Base-by-base conservation (phyloP, 2,113 vertebrate genomes). In the Coryphaenoides rupestris region DNA sequence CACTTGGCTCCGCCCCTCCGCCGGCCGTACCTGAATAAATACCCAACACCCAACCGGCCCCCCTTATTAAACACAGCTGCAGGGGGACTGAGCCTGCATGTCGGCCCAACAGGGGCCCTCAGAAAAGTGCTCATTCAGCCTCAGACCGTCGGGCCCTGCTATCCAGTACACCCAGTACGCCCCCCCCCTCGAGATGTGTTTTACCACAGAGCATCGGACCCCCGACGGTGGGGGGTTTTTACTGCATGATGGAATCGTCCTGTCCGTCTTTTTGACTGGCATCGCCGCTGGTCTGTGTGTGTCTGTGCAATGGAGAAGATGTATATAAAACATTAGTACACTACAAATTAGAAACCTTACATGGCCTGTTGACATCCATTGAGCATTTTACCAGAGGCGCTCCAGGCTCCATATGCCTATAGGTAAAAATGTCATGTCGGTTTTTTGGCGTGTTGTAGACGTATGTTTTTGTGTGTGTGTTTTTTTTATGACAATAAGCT, bases 21-120 rank as follows among this genome's bases (percentile, higher is more conserved):
- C 79, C 78, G 77, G 85, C 84, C 82, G 75, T 88, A 89, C 86
- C 87, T 90, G 86, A 85, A 87, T 88, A 90, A 91, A 90, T 87
- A 89, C 78, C n/a, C 80, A 79, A 70, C 33, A 40, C 80, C 75
- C 73, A 85, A 80, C 71, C 46, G 77, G 68, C 68, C 62, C n/a
- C n/a, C 56, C 76, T 78, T 89, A 90, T 90, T 90, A 87, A 90
- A 91, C 69, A 89, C 89, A 90, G 89, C 86, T 90, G 90, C 78
- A 73, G 67, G 56, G 70, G 80, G 22, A 71, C 63, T 63, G 73
- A 33, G 67, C 71, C n/a, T 72, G 76, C 76, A 78, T 80, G 77
- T 80, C 77, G 68, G 66, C 71, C 72, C 72, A 70, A 56, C 59
- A 24, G 69, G 77, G 76, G 66, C 56, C 76, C 66, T 59, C 47